Percentiles rank a stretch among this genome's conserved stretches.
phyloP scores from a whole-genome alignment of 2,888 invertebrate genomes.

The Melolontha melolontha region DNA sequence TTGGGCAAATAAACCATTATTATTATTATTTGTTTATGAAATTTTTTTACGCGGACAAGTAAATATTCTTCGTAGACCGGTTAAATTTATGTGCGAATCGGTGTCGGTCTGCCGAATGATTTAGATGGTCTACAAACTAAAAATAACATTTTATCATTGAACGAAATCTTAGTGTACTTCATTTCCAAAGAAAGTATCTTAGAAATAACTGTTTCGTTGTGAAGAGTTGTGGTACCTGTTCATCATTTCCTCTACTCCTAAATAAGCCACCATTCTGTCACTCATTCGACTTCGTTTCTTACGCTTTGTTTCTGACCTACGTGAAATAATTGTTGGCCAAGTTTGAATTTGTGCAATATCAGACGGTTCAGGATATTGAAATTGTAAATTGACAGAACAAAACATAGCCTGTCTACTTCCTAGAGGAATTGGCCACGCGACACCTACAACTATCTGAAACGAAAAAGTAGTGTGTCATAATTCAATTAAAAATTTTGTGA shows the following conservation, averaged over 20 bases:
- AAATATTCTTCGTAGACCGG: too few species aligned
- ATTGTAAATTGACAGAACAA: constrained; percentile 74
- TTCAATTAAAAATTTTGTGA: too few species aligned
- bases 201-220: too few species aligned
- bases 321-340: constrained; percentile 58
- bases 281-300: constrained; percentile 42
- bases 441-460: constrained; percentile 71
- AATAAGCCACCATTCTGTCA: constrained; percentile 58
- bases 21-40: too few species aligned
- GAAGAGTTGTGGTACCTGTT: constrained; percentile 52
- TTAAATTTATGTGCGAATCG: too few species aligned
- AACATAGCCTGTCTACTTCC: constrained; percentile 68
- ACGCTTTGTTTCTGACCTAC: constrained; percentile 41
- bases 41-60: too few species aligned
- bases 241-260: constrained; percentile 57
- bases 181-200: too few species aligned
- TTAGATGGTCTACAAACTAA: too few species aligned
- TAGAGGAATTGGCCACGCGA: constrained; percentile 69
- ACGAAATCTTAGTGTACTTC: too few species aligned
- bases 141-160: too few species aligned
- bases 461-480: constrained; percentile 16
- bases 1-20: too few species aligned
- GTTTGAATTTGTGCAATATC: constrained; percentile 55
- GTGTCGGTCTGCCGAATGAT: too few species aligned
- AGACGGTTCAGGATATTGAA: constrained; percentile 67